Base-by-base conservation (phyloP, 2,113 vertebrate species). In the Sitta europaea region DNA sequence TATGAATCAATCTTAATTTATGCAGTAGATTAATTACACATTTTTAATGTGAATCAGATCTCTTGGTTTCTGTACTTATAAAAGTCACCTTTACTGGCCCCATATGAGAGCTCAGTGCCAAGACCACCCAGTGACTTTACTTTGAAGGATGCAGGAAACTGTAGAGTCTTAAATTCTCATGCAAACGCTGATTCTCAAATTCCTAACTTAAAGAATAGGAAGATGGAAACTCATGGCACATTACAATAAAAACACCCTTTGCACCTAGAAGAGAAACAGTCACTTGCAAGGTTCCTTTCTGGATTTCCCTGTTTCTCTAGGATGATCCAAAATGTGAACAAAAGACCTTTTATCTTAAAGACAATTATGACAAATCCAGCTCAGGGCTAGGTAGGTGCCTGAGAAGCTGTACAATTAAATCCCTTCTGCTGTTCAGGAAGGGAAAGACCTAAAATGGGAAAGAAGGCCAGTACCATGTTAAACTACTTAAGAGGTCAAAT, bases 401-500 rank as follows among this genome's bases (percentile, higher is more conserved):
- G 23, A 90, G 75, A 80, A 88, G 25, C 36, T 86, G 23, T 42
- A 73, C 80, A 63, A 53, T 61, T 71, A 71, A 88, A 83, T 77
- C 48, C 31, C 5, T 76, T 94, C 82, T 86, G 88, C 61, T 83
- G 9, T 90, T 83, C 67, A 80, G 75, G 68, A 81, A 94, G 59
- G 55, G 43, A 73, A 83, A 90, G 75, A 73, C 85, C 90, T 93
- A 94, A 96, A 96, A 93, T 92, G 75, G 92, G 87, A 92, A 95
- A 87, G 85, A 85, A 62, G 75, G 85, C 85, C 86, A 85, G 67
- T 92, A 92, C 96, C 88, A 93, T 86, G 92, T 92, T 96, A 93
- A 96, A 95, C 75, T 96, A 88, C 90, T 97, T 92, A 93, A 86
- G 90, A 96, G 85, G 88, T 97, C 92, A 96, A 94, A 50, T 55